Conservation (phyloP, 1,140 invertebrate genomes). For the Sarcophaga peregrina region DNA sequence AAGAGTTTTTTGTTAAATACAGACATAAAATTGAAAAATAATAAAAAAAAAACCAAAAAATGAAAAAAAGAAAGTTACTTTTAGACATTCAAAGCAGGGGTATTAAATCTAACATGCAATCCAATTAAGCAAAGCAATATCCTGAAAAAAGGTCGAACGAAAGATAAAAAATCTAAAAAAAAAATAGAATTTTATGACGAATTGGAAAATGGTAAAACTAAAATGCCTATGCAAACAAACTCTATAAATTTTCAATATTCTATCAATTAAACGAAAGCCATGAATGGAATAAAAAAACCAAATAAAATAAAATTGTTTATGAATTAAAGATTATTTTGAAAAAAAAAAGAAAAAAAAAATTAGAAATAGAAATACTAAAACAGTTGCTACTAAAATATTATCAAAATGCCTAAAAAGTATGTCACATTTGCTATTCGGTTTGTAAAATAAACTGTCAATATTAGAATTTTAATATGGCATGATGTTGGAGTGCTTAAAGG, state of each 20-base stretch:
- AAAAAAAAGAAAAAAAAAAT: constrained; percentile 9
- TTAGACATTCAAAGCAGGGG: constrained; percentile 35
- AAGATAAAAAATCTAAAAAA: no score
- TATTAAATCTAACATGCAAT: constrained; percentile 40
- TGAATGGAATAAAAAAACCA: constrained; percentile 8
- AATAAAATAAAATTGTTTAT: not conserved
- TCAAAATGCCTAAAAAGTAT: constrained; percentile 28
- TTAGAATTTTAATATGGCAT: no score
- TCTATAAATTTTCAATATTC: not conserved
- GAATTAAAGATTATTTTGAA: no score
- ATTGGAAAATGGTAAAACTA: no score
- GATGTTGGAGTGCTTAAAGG: no score
- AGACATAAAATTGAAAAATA: constrained; percentile 29
- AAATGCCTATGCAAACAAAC: not conserved
- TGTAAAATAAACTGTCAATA: no score
- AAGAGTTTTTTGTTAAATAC: not conserved
- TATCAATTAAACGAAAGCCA: constrained; percentile 15
- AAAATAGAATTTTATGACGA: no score
- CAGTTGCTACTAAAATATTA: constrained; percentile 32
- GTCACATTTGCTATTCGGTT: constrained; percentile 3
- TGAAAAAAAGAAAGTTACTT: not conserved
- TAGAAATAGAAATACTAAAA: no score
- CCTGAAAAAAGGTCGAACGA: not conserved
- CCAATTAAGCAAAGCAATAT: constrained; percentile 29
- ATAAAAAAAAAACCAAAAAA: not conserved